phyloP scores from a whole-genome alignment of 92 coral and sea anemone genomes.

The Virgularia gustaviana region DNA sequence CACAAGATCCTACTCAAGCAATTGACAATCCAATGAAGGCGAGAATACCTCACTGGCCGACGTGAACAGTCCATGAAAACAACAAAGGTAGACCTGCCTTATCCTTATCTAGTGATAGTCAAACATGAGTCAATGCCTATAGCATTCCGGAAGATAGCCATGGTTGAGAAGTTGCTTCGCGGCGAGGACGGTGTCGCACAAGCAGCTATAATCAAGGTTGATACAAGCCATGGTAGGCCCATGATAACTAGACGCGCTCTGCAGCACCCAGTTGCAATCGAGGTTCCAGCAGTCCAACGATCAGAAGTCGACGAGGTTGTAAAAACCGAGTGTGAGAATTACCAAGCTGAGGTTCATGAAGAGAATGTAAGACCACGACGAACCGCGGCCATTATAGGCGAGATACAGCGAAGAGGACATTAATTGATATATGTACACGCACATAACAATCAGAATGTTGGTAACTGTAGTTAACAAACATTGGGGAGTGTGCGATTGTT shows the following conservation, averaged over 20 bases:
- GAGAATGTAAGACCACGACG: not conserved
- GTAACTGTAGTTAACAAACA: too few species aligned
- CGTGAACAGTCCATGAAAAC: too few species aligned
- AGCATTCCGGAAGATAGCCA: constrained; percentile 38
- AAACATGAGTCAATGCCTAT: constrained; percentile 46
- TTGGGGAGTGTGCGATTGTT: too few species aligned
- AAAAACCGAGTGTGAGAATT: not conserved
- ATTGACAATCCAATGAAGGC: constrained; percentile 50
- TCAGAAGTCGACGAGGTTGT: not conserved
- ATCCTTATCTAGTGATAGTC: constrained; percentile 38
- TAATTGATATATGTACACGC: too few species aligned
- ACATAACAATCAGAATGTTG: too few species aligned
- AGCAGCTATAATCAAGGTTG: constrained; percentile 43
- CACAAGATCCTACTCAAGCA: constrained; percentile 35
- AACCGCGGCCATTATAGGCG: constrained; percentile 18
- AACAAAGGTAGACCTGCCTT: constrained; percentile 21
- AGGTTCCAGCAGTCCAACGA: constrained; percentile 9
- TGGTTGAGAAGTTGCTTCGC: constrained; percentile 39
- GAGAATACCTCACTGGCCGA: constrained; percentile 36
- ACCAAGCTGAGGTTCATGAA: not conserved
- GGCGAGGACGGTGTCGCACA: constrained; percentile 35
- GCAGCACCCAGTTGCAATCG: constrained; percentile 45
- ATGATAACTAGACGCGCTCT: constrained; percentile 17
- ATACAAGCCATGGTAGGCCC: not conserved
- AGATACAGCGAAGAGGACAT: not conserved